Percentiles rank a stretch among this genome's conserved stretches.
Conservation (phyloP, 2,797 vertebrate genomes). For the Discoglossus pictus region DNA sequence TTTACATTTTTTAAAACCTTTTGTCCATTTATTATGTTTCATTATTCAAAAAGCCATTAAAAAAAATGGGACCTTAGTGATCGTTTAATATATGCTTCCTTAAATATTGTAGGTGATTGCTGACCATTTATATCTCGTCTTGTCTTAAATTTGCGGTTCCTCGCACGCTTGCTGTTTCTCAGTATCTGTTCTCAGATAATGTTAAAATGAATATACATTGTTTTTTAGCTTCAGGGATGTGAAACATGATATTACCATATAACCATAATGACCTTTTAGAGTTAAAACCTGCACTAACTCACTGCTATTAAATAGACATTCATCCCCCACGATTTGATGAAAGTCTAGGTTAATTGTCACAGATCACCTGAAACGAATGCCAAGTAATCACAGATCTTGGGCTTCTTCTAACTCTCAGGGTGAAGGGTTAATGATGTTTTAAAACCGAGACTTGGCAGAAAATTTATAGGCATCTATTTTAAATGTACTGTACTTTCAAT, state of each 20-base stretch:
- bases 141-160: too few relatives aligned
- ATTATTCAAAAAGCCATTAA: too few relatives aligned
- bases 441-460: conserved; percentile 51
- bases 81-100: too few relatives aligned
- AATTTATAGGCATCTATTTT: conserved; percentile 58
- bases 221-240: conserved; percentile 23
- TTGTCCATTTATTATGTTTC: too few relatives aligned
- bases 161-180: too few relatives aligned
- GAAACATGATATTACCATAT: conserved; percentile 25
- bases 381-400: conserved; percentile 30
- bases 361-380: conserved; percentile 41
- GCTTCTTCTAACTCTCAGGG: conserved; percentile 16
- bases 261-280: conserved; percentile 38
- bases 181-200: too few relatives aligned
- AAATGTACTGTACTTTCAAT: conserved; percentile 46
- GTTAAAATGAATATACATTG: conserved; percentile 33
- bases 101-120: too few relatives aligned
- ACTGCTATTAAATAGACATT: conserved; percentile 42
- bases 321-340: conserved; percentile 25
- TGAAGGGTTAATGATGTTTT: conserved; percentile 56
- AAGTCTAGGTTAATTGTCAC: conserved; percentile 46
- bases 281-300: conserved; percentile 22
- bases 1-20: too few relatives aligned
- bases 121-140: too few relatives aligned
- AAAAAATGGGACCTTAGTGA: too few relatives aligned